Base-by-base conservation (phyloP, 2,888 invertebrate genomes). In the Drosophila siamana region DNA sequence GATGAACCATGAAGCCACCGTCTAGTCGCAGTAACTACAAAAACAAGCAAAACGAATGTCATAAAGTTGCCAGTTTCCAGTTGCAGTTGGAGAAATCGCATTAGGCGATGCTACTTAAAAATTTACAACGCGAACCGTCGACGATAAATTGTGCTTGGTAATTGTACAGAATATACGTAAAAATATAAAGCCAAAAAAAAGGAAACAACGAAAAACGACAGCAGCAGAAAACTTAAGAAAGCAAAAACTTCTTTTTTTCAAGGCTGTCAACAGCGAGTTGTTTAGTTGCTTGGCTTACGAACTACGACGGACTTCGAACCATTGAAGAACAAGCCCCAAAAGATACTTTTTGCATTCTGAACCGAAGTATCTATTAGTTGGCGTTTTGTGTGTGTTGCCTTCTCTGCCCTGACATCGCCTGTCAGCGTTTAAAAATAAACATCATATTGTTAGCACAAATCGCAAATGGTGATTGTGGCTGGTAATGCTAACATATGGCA, bases 41-140 rank as follows among this genome's bases (percentile, higher is more conserved):
- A 40, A 41, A 64, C 54, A 60, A 57, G 68, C 67, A 78, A 70
- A 77, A 47, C 74, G 63, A 81, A 77, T 82, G 82, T 70, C 79
- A 79, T 81, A 81, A 84, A 79, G 68, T 67, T 62, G 51, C 19
- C 19, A 67, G 67, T 46, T 63, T 46, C 52, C 40, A 61, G 57
- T 24, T 47, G 62, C 62, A 65, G 64, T 69, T 19, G 51, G 57
- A 54, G 66, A 71, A 81, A 81, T 80, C 80, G 78, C 84, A 80
- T 78, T 84, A 80, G 76, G 51, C 66, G 69, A 62, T 76, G 85
- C 82, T 85, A 85, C 79, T 82, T 82, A 84, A 79, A 81, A 85
- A 82, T 85, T 81, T 85, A 79, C 82, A 81, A 57, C 79, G 74
- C 79, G 61, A 60, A 55, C 66, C 72, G 72, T 67, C 65, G 40